Evolutionary conservation across 2,888 invertebrate genomes (phyloP).

Genomic region (Adineta ricciae): DNA sequence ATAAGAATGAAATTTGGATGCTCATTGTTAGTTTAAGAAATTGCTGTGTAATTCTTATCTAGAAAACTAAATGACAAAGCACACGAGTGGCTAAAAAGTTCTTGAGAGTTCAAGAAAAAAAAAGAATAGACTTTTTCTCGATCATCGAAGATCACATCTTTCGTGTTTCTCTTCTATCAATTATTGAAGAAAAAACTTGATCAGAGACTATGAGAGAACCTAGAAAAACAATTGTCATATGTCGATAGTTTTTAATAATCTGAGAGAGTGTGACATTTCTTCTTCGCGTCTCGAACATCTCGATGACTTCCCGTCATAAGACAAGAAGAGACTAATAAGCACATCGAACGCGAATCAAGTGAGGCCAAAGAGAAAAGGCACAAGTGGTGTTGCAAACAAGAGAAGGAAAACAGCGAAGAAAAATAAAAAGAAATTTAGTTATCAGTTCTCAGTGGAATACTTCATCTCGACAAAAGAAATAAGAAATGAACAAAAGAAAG

Average conservation of each 20-base stretch:
- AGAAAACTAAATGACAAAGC: background rate
- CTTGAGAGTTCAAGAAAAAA: too few species aligned
- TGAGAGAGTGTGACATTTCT: background rate
- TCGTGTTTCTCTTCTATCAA: too few species aligned
- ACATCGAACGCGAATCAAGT: background rate
- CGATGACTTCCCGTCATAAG: background rate
- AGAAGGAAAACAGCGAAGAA: background rate
- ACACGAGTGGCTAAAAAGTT: too few species aligned
- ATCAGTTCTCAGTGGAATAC: background rate
- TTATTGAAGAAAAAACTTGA: background rate
- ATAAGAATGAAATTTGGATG: background rate
- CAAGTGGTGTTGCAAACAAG: background rate
- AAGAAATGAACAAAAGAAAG: background rate
- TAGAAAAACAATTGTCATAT: background rate
- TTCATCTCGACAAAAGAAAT: background rate
- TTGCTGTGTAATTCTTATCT: background rate
- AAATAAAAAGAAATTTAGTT: background rate
- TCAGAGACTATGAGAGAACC: background rate
- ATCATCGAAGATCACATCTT: too few species aligned
- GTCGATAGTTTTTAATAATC: background rate
- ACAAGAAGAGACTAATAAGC: background rate
- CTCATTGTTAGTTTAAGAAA: background rate
- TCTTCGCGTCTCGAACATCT: background rate
- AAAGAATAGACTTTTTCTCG: too few species aligned
- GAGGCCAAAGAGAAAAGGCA: background rate